phyloP scores from a whole-genome alignment of 2,888 invertebrate genomes.

The Nezara viridula region DNA sequence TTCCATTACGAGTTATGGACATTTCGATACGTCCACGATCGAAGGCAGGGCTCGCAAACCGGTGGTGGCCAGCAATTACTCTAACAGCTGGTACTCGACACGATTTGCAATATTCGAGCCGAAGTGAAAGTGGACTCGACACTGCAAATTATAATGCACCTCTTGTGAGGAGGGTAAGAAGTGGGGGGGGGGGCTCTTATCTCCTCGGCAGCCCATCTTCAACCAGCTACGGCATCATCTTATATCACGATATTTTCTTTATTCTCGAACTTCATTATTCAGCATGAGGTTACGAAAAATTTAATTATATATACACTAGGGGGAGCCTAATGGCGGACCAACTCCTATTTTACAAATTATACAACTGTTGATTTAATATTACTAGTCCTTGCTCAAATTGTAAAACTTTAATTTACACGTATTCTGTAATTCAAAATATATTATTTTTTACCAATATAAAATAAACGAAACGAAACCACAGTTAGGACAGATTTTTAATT shows the following conservation, averaged over 20 bases:
- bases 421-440: too few relatives aligned
- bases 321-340: too few relatives aligned
- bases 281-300: background rate
- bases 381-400: too few relatives aligned
- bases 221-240: background rate
- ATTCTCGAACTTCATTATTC: background rate
- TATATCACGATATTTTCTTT: background rate
- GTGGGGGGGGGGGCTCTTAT: too few relatives aligned
- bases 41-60: background rate
- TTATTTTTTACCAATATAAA: too few relatives aligned
- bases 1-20: background rate
- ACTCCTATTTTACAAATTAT: too few relatives aligned
- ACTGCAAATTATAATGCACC: background rate
- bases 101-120: conserved; percentile 1
- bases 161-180: too few relatives aligned
- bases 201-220: background rate
- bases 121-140: conserved; percentile 12
- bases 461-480: too few relatives aligned
- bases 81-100: background rate
- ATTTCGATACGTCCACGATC: background rate
- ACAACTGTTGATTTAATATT: too few relatives aligned
- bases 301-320: too few relatives aligned
- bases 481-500: too few relatives aligned
- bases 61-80: background rate
- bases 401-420: too few relatives aligned